Percentiles rank a stretch among this genome's conserved stretches.
Evolutionary conservation across 35 echinoderm and acorn worm genomes (phyloP).

Genomic region (Nesometra sesokonis): DNA sequence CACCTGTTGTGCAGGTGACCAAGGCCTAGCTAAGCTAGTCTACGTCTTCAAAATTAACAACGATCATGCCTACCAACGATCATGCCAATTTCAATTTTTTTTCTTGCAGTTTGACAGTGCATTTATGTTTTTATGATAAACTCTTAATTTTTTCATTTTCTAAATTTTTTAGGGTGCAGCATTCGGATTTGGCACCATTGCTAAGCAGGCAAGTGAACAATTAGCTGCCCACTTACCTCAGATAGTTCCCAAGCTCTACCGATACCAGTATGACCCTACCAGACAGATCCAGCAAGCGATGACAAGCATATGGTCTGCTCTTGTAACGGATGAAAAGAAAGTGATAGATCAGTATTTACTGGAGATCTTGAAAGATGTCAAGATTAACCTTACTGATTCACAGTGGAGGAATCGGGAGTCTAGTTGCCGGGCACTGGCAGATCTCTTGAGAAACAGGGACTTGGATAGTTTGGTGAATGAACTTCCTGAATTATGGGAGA

Average conservation of each 20-base stretch:
- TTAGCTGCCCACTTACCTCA: conserved; percentile 51
- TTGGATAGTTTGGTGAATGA: conserved; percentile 65
- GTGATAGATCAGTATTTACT: conserved; percentile 70
- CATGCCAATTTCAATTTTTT: too few relatives aligned
- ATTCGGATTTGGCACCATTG: conserved; percentile 88
- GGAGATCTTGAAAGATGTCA: conserved; percentile 68
- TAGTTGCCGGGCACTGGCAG: conserved; percentile 69
- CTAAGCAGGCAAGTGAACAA: conserved; percentile 69
- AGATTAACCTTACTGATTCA: conserved; percentile 55
- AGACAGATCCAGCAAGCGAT: conserved; percentile 64
- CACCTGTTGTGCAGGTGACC: too few relatives aligned
- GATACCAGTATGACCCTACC: conserved; percentile 91
- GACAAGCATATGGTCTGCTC: conserved; percentile 80
- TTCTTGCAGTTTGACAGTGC: too few relatives aligned
- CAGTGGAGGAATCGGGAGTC: conserved; percentile 85
- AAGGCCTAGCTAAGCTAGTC: too few relatives aligned
- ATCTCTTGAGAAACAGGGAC: conserved; percentile 65
- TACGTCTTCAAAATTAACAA: too few relatives aligned
- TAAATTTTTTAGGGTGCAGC: conserved; percentile 73
- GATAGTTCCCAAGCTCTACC: conserved; percentile 74
- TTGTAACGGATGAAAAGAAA: conserved; percentile 81
- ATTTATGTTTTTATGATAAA: too few relatives aligned
- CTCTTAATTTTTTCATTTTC: too few relatives aligned
- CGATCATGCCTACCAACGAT: too few relatives aligned
- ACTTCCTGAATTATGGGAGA: conserved; percentile 76